These are phyloP conservation scores for Pelmatolapia mariae DNA, from an alignment of 2,113 vertebrate genomes.

Conservation along the genomic window DNA sequence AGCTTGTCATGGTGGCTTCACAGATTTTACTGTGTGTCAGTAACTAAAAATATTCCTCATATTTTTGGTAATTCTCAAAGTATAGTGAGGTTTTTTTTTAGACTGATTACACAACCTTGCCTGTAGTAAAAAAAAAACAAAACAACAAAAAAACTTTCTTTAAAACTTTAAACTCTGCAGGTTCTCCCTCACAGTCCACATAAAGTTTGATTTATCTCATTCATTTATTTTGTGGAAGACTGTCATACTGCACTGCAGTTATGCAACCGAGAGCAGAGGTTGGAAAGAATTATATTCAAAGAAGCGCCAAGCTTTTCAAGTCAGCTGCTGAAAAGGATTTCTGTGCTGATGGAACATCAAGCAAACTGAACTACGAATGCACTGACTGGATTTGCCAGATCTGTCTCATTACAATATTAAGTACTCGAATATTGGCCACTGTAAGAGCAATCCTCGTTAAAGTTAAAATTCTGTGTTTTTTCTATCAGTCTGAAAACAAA, in stretches of 20 bases:
- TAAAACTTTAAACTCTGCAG: background rate
- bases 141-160: background rate
- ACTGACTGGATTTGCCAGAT: background rate
- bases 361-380: background rate
- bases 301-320: background rate
- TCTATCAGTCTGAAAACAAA: background rate
- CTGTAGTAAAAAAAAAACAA: background rate
- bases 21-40: background rate
- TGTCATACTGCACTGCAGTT: background rate
- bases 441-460: background rate
- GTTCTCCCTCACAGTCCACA: background rate
- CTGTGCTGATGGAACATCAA: background rate
- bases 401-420: background rate
- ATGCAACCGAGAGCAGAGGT: background rate
- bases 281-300: background rate
- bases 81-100: background rate
- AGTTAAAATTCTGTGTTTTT: background rate
- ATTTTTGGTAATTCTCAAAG: background rate
- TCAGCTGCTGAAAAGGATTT: background rate
- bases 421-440: background rate
- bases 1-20: background rate
- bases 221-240: background rate
- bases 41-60: background rate
- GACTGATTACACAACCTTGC: background rate
- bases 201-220: background rate